Evolutionary conservation across 2,888 invertebrate species (phyloP).

Genomic region (Homarus gammarus): DNA sequence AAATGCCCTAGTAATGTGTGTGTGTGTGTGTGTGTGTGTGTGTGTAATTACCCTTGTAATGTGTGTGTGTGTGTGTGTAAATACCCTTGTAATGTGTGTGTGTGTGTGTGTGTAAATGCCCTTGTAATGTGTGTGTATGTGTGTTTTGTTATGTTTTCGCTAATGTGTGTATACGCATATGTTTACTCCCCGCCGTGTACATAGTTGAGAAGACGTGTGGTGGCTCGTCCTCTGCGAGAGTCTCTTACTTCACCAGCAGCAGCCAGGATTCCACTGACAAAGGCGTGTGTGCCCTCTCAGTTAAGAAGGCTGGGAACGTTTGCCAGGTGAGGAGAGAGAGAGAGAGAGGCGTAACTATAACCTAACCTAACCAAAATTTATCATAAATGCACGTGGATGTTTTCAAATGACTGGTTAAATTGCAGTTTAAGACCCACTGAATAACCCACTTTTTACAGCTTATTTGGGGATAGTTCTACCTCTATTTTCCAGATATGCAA

Average conservation of each 20-base stretch:
- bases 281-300: not conserved
- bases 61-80: too few species aligned
- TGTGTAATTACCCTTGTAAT: not conserved
- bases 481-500: too few species aligned
- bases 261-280: not conserved
- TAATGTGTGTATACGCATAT: not conserved
- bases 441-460: too few species aligned
- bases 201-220: slow-evolving; percentile 41
- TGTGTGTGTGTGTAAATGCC: too few species aligned
- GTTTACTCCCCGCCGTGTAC: not conserved
- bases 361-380: too few species aligned
- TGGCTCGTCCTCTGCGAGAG: not conserved
- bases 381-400: too few species aligned
- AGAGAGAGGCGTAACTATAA: too few species aligned
- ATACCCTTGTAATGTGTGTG: too few species aligned
- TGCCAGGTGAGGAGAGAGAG: slow-evolving; percentile 59
- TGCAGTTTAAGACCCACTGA: too few species aligned
- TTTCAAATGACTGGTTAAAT: too few species aligned
- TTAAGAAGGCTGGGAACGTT: not conserved
- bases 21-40: slow-evolving; percentile 7
- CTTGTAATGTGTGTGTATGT: not conserved
- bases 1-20: too few species aligned
- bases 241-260: slow-evolving; percentile 35
- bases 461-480: too few species aligned
- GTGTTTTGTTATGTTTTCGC: not conserved